Percentiles rank a stretch among this genome's conserved stretches.
Conservation (phyloP, 92 coral and sea anemone genomes). For the Heliopora coerulea region DNA sequence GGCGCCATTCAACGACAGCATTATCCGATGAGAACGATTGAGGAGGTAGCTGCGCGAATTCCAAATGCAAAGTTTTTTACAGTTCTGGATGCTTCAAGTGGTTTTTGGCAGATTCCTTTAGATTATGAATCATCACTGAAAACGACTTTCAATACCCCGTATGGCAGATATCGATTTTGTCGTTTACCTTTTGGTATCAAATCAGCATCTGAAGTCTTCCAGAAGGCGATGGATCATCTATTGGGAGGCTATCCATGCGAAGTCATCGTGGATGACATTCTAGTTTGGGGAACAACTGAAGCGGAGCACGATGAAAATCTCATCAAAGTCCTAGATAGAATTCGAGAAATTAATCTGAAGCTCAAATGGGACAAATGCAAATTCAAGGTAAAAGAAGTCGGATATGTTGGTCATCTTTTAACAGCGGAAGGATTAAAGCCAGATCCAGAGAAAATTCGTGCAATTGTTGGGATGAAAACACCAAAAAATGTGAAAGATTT, state of each 20-base stretch:
- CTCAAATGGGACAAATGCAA: conserved; percentile 28
- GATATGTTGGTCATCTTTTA: conserved; percentile 45
- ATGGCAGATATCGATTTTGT: conserved; percentile 35
- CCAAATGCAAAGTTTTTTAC: conserved; percentile 36
- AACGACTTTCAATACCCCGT: conserved; percentile 32
- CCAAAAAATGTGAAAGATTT: conserved; percentile 25
- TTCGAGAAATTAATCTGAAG: conserved; percentile 34
- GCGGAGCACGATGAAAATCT: conserved; percentile 37
- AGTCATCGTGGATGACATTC: conserved; percentile 37
- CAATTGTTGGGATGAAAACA: conserved; percentile 33
- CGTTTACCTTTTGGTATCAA: conserved; percentile 46
- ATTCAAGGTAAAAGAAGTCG: conserved; percentile 24
- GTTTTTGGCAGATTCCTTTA: conserved; percentile 34
- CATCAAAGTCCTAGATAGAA: conserved; percentile 39
- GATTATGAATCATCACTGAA: conserved; percentile 34
- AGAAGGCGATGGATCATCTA: conserved; percentile 39
- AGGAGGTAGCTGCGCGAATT: conserved; percentile 35
- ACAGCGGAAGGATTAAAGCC: conserved; percentile 27
- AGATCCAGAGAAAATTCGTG: conserved; percentile 36
- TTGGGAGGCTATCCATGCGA: conserved; percentile 37
- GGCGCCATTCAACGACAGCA: conserved; percentile 30
- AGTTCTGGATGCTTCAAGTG: conserved; percentile 43
- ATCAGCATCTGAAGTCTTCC: conserved; percentile 34
- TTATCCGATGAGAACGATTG: conserved; percentile 35
- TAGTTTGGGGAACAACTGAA: conserved; percentile 34